Conservation (phyloP, 2,113 vertebrate genomes). For the Gavialis gangeticus region DNA sequence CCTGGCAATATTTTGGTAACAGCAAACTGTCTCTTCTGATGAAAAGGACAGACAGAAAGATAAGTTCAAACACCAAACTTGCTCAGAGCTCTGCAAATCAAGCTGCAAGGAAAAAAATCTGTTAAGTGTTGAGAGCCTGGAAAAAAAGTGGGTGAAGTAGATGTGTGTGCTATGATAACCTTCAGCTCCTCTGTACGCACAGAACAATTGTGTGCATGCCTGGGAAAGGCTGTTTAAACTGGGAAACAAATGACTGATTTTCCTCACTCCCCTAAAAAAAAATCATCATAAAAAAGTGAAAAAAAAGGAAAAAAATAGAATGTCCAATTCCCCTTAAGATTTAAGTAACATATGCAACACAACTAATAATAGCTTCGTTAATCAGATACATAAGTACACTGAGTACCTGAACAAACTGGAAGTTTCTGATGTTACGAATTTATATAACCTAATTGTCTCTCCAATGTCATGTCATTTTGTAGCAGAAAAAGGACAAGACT, state of each 20-base stretch:
- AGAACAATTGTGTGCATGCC: not conserved
- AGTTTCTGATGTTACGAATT: not conserved
- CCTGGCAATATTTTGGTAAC: not conserved
- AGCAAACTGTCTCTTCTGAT: not conserved
- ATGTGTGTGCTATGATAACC: not conserved
- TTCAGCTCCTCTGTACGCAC: not conserved
- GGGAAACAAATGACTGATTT: not conserved
- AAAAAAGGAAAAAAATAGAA: not conserved
- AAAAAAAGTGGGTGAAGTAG: not conserved
- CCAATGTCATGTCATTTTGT: not conserved
- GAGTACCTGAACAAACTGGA: not conserved
- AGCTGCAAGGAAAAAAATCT: not conserved
- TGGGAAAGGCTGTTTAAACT: not conserved
- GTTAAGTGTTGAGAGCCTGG: rapidly evolving
- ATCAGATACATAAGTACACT: not conserved
- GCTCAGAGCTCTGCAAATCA: not conserved
- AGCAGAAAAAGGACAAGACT: not conserved
- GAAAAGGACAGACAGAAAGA: not conserved
- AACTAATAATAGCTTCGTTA: not conserved
- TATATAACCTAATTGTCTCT: not conserved
- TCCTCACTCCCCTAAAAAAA: not conserved
- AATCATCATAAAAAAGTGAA: not conserved
- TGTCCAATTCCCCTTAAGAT: not conserved
- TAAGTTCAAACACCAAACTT: not conserved
- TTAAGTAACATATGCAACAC: not conserved